Evolutionary conservation across 2,888 invertebrate species (phyloP), one percentile per base, ranked within the genome.

Genomic region (Diplolepis rosae): DNA sequence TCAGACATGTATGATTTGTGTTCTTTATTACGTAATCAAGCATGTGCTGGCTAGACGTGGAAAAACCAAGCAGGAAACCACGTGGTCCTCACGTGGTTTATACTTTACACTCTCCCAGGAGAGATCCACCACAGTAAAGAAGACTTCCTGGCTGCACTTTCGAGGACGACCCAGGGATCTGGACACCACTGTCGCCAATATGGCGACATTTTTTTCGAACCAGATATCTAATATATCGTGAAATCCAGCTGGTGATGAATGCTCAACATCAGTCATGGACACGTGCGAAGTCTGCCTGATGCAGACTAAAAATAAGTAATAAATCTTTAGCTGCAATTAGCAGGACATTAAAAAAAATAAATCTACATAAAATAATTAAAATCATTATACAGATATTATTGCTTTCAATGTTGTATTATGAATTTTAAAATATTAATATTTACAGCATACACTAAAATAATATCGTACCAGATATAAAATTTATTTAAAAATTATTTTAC

Each of bases 41-140:
- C 86, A 87, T 84, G 80, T 86, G 84, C 79, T 79, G 80, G 82
- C 82, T 84, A 85, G 86, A 86, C 84, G 80, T 83, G 84, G 86
- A 87, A 87, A 87, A 87, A 87, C 80, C 78, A 73, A 79, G 78
- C 84, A 85, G 84, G 85, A 87, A 86, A 78, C 83, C 84, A 86
- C 85, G 85, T 87, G 87, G 86, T 78, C 80, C 78, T 84, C 87
- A 87, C 82, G 84, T 87, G 85, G 75, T 77, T 76, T 69, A 27
- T 39, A 66, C 61, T 61, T 61, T 24, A 30, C 28, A 22, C 18
- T 27, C 39, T 51, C 45, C 30, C 66, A 66, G 22, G 61, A 39
- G 56, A 35, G 56, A 56, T 54, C 30, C 54, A 32, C 32, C 24
- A 39, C 22, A 61, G 22, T 24, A 61, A n/a, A n/a, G n/a, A n/a